These are phyloP conservation scores for Eilema sororculum DNA, from an alignment of 2,888 invertebrate species.

Conservation along the genomic window DNA sequence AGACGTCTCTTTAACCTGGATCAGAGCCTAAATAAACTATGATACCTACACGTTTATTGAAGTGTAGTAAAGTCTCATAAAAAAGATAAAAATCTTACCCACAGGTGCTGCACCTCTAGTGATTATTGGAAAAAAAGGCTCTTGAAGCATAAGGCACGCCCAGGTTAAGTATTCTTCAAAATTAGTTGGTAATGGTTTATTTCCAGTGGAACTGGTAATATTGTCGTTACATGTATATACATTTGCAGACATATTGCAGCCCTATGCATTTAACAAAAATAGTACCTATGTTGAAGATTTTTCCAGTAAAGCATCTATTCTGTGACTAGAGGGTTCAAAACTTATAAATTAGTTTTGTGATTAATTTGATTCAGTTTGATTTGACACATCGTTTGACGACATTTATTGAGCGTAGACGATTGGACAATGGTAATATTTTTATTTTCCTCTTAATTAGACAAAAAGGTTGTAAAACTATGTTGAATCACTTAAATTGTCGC, in stretches of 20 bases:
- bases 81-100: neutral
- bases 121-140: neutral
- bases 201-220: neutral
- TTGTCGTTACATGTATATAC: neutral
- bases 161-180: slow-evolving; percentile 6
- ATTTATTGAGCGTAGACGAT: too few species aligned
- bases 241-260: neutral
- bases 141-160: neutral
- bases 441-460: neutral
- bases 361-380: too few species aligned
- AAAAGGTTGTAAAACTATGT: too few species aligned
- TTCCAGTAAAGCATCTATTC: too few species aligned
- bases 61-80: too few species aligned
- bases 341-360: neutral
- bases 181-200: slow-evolving; percentile 5
- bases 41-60: too few species aligned
- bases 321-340: neutral
- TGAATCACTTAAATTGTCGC: too few species aligned
- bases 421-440: neutral
- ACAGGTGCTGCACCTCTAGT: neutral
- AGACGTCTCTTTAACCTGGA: too few species aligned
- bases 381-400: too few species aligned
- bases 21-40: too few species aligned
- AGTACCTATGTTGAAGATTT: neutral
- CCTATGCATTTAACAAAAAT: neutral